phyloP scores from a whole-genome alignment of 2,888 invertebrate species.

The Rhingia campestris region DNA sequence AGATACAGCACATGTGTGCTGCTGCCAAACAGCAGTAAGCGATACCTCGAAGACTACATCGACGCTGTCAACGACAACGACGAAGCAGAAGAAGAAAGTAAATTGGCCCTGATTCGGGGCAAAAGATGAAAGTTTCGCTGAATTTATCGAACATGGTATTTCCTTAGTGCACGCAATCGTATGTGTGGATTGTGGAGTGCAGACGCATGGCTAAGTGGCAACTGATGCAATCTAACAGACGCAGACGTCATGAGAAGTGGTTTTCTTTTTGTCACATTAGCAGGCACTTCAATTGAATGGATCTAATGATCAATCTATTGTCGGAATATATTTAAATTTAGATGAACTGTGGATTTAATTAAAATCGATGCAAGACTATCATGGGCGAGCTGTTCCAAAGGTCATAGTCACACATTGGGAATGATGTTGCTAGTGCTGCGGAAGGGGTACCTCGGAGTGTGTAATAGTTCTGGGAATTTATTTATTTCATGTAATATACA shows the following conservation, averaged over 20 bases:
- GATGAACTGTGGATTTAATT: slow-evolving; percentile 19
- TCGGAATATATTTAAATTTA: slow-evolving; percentile 45
- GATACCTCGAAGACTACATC: not conserved
- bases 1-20: slow-evolving; percentile 22
- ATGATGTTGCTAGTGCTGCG: too few species aligned
- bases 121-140: slow-evolving; percentile 63
- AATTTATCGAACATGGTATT: slow-evolving; percentile 30
- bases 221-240: slow-evolving; percentile 37
- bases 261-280: not conserved
- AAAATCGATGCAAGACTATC: not conserved
- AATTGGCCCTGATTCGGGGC: slow-evolving; percentile 63
- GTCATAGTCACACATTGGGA: not conserved
- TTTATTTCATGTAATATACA: too few species aligned
- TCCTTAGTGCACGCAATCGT: slow-evolving; percentile 23
- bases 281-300: slow-evolving; percentile 14
- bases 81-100: slow-evolving; percentile 59
- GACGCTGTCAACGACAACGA: not conserved
- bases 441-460: too few species aligned
- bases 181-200: slow-evolving; percentile 4
- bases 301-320: slow-evolving; percentile 35
- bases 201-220: not conserved
- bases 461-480: too few species aligned
- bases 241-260: not conserved
- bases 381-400: not conserved
- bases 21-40: slow-evolving; percentile 2